Evolutionary conservation across 2,888 invertebrate genomes (phyloP).

Genomic region (Galerucella nymphaeae): DNA sequence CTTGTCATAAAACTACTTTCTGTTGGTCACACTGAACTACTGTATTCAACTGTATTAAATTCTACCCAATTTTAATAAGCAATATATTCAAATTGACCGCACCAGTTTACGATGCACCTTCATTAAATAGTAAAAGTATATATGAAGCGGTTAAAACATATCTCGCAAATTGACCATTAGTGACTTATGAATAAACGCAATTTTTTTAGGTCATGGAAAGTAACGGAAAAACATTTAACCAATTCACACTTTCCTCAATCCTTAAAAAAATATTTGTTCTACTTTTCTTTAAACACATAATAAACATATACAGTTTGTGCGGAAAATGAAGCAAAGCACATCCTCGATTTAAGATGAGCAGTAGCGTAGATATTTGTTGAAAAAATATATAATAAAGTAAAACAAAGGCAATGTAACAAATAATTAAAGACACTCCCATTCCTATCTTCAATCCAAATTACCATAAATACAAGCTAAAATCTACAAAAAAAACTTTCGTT

Average conservation of each 20-base stretch:
- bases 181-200: background rate
- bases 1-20: too few species aligned
- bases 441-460: too few species aligned
- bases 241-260: conserved; percentile 17
- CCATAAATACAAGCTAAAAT: too few species aligned
- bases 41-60: too few species aligned
- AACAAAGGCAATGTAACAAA: too few species aligned
- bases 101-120: too few species aligned
- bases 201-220: conserved; percentile 13
- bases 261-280: conserved; percentile 13
- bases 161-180: background rate
- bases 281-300: conserved; percentile 17
- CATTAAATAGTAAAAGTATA: too few species aligned
- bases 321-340: conserved; percentile 2
- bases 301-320: background rate
- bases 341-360: background rate
- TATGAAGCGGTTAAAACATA: background rate
- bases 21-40: too few species aligned
- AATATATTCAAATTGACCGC: too few species aligned
- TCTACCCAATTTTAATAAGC: too few species aligned
- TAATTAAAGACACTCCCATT: too few species aligned
- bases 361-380: background rate
- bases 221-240: conserved; percentile 13
- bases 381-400: background rate
- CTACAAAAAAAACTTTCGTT: too few species aligned